phyloP scores from a whole-genome alignment of 1,140 invertebrate species.

The Ditylenchus dipsaci region DNA sequence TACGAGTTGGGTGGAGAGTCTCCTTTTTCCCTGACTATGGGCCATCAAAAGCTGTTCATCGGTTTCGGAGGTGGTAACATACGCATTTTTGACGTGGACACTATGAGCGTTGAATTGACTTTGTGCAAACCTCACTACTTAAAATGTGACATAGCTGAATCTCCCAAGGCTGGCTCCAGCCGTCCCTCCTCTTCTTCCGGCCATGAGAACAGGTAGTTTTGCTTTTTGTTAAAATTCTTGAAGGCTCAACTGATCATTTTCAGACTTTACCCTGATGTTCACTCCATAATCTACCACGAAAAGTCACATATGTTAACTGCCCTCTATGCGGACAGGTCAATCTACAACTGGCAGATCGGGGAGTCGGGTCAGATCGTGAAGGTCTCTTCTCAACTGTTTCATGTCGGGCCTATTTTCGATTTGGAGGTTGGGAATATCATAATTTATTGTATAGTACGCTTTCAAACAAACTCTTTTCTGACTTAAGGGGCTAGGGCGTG shows the following conservation, averaged over 20 bases:
- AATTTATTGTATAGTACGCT: too few relatives aligned
- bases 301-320: conserved; percentile 37
- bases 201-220: not conserved
- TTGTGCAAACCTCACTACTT: conserved; percentile 38
- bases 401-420: conserved; percentile 48
- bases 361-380: conserved; percentile 22
- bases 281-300: conserved; percentile 37
- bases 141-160: conserved; percentile 14
- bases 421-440: conserved; percentile 21
- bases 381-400: conserved; percentile 43
- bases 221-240: not conserved
- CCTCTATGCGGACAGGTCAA: conserved; percentile 44
- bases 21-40: conserved; percentile 33
- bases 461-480: too few relatives aligned
- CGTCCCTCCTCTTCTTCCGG: not conserved
- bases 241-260: conserved; percentile 1
- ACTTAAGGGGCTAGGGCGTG: too few relatives aligned
- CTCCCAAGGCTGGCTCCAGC: not conserved
- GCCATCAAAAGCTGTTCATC: conserved; percentile 29
- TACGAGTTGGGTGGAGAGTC: conserved; percentile 42
- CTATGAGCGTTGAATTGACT: conserved; percentile 9
- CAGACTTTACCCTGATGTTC: conserved; percentile 43
- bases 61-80: conserved; percentile 47
- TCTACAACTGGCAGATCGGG: conserved; percentile 46
- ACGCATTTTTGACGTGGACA: conserved; percentile 35